These are phyloP conservation scores for Aepyceros melampus DNA, from an alignment of 2,113 vertebrate genomes.

Conservation along the genomic window DNA sequence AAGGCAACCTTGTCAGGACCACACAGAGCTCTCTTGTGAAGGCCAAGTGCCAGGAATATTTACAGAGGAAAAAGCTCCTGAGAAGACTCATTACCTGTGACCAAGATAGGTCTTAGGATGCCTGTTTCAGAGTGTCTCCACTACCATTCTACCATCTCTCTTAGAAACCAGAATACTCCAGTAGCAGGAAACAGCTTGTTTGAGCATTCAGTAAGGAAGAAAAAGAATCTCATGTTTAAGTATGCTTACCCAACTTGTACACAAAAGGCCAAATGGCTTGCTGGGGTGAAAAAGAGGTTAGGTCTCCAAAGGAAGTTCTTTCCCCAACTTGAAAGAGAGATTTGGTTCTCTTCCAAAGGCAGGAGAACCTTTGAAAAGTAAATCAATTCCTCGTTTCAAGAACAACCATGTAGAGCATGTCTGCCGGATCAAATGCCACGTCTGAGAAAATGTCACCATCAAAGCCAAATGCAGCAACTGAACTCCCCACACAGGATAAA, in stretches of 20 bases:
- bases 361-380: constrained; percentile 67
- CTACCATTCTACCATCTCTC: neutral
- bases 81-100: neutral
- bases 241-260: neutral
- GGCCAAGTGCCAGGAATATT: constrained; percentile 36
- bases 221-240: constrained; percentile 2
- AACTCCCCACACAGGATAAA: constrained; percentile 32
- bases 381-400: constrained; percentile 69
- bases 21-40: constrained; percentile 33
- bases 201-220: neutral
- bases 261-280: neutral
- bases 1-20: constrained; percentile 10
- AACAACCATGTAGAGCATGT: constrained; percentile 34
- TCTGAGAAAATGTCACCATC: constrained; percentile 65
- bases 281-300: constrained; percentile 59
- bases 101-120: neutral
- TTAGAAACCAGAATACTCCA: neutral
- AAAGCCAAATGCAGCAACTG: constrained; percentile 49
- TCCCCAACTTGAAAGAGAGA: constrained; percentile 57
- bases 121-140: fast-evolving
- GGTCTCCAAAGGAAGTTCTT: constrained; percentile 49
- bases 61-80: neutral
- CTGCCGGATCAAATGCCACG: constrained; percentile 39
- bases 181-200: neutral
- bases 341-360: constrained; percentile 62